Conservation (phyloP, 2,113 vertebrate species). For the Irena cyanogastra region DNA sequence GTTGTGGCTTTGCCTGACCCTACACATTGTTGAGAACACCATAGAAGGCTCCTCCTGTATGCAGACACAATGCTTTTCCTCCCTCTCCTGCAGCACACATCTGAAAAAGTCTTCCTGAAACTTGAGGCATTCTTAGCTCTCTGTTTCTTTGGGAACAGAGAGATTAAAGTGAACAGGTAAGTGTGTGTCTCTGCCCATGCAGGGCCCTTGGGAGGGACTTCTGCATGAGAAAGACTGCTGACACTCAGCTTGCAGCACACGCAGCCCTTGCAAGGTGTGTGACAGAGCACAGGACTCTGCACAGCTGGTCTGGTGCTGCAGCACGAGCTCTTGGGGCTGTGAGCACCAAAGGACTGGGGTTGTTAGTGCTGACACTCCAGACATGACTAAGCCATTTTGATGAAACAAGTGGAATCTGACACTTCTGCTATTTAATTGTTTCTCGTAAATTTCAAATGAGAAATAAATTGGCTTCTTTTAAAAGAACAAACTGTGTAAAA, state of each 20-base stretch:
- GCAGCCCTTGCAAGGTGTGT: accelerated
- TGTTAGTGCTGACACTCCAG: background rate
- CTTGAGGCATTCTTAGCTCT: background rate
- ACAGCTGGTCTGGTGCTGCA: background rate
- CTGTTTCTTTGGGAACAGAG: background rate
- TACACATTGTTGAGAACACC: background rate
- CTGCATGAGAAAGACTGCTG: background rate
- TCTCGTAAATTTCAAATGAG: constrained; percentile 25
- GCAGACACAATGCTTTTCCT: background rate
- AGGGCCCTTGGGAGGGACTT: background rate
- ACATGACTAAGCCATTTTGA: background rate
- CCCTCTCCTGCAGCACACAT: accelerated
- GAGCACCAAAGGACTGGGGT: background rate
- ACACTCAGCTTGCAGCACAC: background rate
- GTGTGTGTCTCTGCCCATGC: background rate
- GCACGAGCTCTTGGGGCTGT: background rate
- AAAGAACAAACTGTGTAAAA: background rate
- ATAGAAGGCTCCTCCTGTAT: background rate
- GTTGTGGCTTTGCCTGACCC: background rate
- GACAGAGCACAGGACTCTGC: background rate
- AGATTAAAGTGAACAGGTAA: background rate
- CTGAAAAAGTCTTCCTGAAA: background rate
- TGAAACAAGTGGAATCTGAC: background rate
- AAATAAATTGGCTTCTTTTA: constrained; percentile 24
- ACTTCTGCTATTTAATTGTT: constrained; percentile 20